These are phyloP conservation scores for Nemotelus pantherinus DNA, from an alignment of 2,888 invertebrate genomes.

Conservation along the genomic window DNA sequence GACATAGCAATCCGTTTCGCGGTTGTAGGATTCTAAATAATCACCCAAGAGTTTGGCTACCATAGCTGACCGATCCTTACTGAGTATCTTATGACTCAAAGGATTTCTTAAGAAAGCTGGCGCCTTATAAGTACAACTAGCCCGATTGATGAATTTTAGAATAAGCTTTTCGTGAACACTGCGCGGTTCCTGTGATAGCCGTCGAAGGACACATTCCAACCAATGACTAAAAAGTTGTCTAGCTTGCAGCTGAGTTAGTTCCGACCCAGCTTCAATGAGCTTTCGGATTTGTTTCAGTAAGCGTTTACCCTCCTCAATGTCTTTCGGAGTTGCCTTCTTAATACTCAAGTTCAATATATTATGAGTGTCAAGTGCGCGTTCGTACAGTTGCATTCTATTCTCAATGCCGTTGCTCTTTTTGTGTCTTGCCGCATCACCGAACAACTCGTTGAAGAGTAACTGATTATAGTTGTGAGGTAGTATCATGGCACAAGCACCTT, in stretches of 20 bases:
- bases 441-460: constrained; percentile 78
- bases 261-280: constrained; percentile 71
- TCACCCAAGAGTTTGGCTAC: constrained; percentile 86
- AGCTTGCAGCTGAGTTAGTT: constrained; percentile 73
- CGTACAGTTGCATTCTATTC: constrained; percentile 67
- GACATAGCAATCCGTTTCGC: constrained; percentile 81
- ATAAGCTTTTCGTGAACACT: constrained; percentile 69
- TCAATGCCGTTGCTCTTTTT: constrained; percentile 57
- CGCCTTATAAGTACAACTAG: constrained; percentile 75
- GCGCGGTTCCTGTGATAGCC: constrained; percentile 67
- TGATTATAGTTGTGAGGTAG: constrained; percentile 80
- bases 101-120: constrained; percentile 72
- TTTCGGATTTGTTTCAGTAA: constrained; percentile 62
- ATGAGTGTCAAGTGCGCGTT: constrained; percentile 60
- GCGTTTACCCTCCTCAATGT: constrained; percentile 60
- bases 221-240: constrained; percentile 82
- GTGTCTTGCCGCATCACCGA: constrained; percentile 67
- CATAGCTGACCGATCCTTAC: constrained; percentile 84
- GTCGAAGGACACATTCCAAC: constrained; percentile 77
- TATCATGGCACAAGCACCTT: constrained; percentile 68
- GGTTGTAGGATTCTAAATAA: constrained; percentile 83
- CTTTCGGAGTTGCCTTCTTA: constrained; percentile 62
- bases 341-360: constrained; percentile 41
- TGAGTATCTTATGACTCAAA: constrained; percentile 71
- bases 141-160: constrained; percentile 79